A percentile compares a stretch with the other conserved stretches of the same genome.
These are phyloP conservation scores for Zaprionus lineosus DNA, from an alignment of 2,888 invertebrate genomes.

Conservation along the genomic window DNA sequence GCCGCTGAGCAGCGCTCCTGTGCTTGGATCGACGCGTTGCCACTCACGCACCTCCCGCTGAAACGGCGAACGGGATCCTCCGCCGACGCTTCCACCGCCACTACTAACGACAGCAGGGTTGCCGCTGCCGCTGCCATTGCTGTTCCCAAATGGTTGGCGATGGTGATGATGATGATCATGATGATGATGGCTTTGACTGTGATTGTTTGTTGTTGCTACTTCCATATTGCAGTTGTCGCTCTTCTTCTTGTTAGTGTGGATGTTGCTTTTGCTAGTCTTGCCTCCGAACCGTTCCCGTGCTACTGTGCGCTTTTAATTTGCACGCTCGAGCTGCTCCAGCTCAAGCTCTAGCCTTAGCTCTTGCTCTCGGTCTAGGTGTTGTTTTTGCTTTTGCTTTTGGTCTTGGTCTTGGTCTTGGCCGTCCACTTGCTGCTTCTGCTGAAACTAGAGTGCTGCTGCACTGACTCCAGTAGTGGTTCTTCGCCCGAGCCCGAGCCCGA, in stretches of 20 bases:
- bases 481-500: conserved; percentile 36
- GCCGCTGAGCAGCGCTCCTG: conserved; percentile 82
- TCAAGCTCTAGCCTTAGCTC: conserved; percentile 24
- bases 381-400: conserved; percentile 4
- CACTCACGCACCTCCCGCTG: conserved; percentile 83
- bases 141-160: conserved; percentile 32
- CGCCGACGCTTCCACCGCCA: conserved; percentile 33
- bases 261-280: conserved; percentile 39
- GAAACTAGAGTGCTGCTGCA: conserved; percentile 56
- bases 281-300: conserved; percentile 29
- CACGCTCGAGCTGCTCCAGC: conserved; percentile 64
- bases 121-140: conserved; percentile 23
- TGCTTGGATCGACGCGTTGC: conserved; percentile 83
- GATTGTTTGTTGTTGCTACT: conserved; percentile 79
- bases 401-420: no score
- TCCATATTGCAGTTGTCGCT: conserved; percentile 59
- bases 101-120: conserved; percentile 15
- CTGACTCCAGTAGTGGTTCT: conserved; percentile 37
- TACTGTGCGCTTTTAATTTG: conserved; percentile 78
- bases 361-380: conserved; percentile 22
- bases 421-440: no score
- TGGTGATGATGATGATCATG: conserved; percentile 57
- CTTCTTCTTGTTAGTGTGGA: conserved; percentile 26
- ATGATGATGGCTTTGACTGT: conserved; percentile 76
- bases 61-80: conserved; percentile 81